phyloP scores from a whole-genome alignment of 2,113 vertebrate genomes.

The Brachirus orientalis region DNA sequence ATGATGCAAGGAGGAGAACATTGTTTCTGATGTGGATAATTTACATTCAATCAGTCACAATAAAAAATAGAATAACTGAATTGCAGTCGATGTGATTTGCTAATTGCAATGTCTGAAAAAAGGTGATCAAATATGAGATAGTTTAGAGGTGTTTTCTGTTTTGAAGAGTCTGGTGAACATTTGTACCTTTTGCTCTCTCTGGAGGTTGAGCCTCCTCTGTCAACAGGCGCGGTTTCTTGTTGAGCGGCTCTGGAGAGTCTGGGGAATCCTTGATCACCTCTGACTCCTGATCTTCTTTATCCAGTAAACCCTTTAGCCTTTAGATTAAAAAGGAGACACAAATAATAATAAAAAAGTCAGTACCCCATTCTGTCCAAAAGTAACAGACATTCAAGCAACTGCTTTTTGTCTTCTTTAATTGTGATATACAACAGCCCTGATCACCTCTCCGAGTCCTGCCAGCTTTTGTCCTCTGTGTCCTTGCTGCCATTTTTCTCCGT shows the following conservation, averaged over 20 bases:
- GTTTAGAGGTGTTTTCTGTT: too few relatives aligned
- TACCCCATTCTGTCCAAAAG: neutral
- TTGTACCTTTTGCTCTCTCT: slow-evolving; percentile 93
- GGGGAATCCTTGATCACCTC: slow-evolving; percentile 98
- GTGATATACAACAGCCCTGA: neutral
- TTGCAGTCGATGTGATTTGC: too few relatives aligned
- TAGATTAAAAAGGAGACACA: neutral
- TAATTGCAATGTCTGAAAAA: too few relatives aligned
- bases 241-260: slow-evolving; percentile 95
- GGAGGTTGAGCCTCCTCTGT: slow-evolving; percentile 86
- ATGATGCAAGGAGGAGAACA: too few relatives aligned
- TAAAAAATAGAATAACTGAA: too few relatives aligned
- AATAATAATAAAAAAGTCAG: neutral
- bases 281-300: slow-evolving; percentile 92
- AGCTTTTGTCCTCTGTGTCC: slow-evolving; percentile 91
- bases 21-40: too few relatives aligned
- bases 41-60: too few relatives aligned
- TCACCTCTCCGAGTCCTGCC: slow-evolving; percentile 94
- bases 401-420: too few relatives aligned
- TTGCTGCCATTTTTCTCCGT: slow-evolving; percentile 89
- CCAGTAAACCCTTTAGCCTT: slow-evolving; percentile 89
- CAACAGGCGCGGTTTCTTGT: slow-evolving; percentile 93
- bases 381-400: neutral
- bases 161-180: neutral
- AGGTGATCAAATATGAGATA: too few relatives aligned